phyloP scores from a whole-genome alignment of 2,797 vertebrate species.

The Pangasius djambal region DNA sequence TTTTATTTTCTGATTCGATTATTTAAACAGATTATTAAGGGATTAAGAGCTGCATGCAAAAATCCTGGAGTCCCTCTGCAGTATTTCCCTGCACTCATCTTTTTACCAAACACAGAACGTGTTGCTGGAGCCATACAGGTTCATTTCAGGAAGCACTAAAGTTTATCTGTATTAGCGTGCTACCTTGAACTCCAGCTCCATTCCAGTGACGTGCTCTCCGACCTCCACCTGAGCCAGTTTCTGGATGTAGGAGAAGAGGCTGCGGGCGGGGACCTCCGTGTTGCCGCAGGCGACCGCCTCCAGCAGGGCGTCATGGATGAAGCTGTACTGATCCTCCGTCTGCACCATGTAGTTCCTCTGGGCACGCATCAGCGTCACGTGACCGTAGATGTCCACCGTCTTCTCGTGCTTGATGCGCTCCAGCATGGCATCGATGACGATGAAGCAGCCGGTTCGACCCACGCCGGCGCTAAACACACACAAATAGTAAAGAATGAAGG shows the following conservation, averaged over 20 bases:
- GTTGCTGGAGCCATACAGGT: background rate
- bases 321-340: conserved; percentile 99
- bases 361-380: conserved; percentile 95
- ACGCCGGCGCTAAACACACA: conserved; percentile 84
- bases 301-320: conserved; percentile 95
- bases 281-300: conserved; percentile 96
- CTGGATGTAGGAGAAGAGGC: conserved; percentile 96
- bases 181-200: conserved; percentile 99
- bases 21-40: conserved; percentile 18
- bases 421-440: conserved; percentile 97
- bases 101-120: background rate
- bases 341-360: conserved; percentile 99
- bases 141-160: background rate
- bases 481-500: background rate
- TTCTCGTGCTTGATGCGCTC: conserved; percentile 97
- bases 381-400: conserved; percentile 95
- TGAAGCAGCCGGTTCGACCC: conserved; percentile 95
- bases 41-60: background rate
- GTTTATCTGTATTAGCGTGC: background rate
- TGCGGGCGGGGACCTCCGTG: conserved; percentile 93
- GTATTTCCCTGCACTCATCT: background rate
- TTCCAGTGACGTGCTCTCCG: conserved; percentile 94
- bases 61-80: background rate
- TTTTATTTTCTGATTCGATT: background rate
- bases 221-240: conserved; percentile 93